Evolutionary conservation across 2,113 vertebrate species (phyloP).

Genomic region (Orthonyx spaldingii): DNA sequence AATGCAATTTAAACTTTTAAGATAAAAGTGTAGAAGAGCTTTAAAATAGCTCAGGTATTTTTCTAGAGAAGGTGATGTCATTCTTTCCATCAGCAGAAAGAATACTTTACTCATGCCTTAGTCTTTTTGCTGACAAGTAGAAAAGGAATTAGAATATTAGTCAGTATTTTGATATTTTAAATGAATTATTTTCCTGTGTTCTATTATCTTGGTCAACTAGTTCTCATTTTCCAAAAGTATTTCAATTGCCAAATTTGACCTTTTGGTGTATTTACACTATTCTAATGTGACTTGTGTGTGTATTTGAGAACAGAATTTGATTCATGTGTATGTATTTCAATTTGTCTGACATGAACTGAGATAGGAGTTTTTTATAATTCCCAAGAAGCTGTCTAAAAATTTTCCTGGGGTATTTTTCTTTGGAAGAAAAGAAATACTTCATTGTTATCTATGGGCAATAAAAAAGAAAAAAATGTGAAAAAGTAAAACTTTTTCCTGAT

Average conservation of each 20-base stretch:
- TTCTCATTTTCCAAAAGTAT: background rate
- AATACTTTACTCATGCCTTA: background rate
- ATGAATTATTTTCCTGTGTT: background rate
- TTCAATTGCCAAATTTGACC: background rate
- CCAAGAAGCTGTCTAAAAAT: background rate
- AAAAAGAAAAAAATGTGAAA: background rate
- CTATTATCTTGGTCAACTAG: background rate
- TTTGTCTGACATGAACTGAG: background rate
- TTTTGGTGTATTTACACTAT: background rate
- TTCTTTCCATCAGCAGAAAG: constrained; percentile 20
- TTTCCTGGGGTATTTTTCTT: background rate
- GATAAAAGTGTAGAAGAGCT: background rate
- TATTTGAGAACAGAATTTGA: background rate
- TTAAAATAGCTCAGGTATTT: constrained; percentile 27
- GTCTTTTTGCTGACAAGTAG: background rate
- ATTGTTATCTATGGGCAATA: background rate
- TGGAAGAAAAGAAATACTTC: background rate
- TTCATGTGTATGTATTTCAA: background rate
- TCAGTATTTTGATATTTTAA: background rate
- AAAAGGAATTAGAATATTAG: background rate
- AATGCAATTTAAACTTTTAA: constrained; percentile 41
- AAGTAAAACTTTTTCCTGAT: background rate
- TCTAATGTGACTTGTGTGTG: background rate
- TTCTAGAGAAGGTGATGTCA: constrained; percentile 15
- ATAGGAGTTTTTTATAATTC: background rate